These are phyloP conservation scores for Sesia apiformis DNA, from an alignment of 2,888 invertebrate genomes.

Conservation along the genomic window DNA sequence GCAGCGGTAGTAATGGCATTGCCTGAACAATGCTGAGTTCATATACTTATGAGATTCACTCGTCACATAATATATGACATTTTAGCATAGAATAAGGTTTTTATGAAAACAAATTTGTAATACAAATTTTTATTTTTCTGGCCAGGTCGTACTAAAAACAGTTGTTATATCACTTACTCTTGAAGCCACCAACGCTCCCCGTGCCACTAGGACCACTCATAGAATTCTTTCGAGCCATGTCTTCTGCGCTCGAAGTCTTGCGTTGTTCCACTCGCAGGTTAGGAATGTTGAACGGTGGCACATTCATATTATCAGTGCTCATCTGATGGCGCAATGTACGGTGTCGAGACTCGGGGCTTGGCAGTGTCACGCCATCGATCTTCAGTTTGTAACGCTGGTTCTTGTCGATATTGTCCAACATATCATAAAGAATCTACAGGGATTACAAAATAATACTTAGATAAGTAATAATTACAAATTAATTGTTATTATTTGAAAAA, in stretches of 20 bases:
- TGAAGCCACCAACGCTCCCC: slow-evolving; percentile 37
- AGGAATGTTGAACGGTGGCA: slow-evolving; percentile 90
- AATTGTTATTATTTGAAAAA: too few relatives aligned
- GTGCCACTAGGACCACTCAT: slow-evolving; percentile 67
- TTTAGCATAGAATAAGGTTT: too few relatives aligned
- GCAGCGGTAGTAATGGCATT: too few relatives aligned
- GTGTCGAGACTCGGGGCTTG: slow-evolving; percentile 82
- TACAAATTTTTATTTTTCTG: neutral
- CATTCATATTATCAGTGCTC: slow-evolving; percentile 90
- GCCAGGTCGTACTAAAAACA: neutral
- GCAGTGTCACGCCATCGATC: slow-evolving; percentile 83
- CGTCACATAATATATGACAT: too few relatives aligned
- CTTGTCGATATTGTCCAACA: slow-evolving; percentile 92
- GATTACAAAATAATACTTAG: slow-evolving; percentile 1
- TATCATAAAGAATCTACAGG: slow-evolving; percentile 86
- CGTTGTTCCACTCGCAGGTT: slow-evolving; percentile 89
- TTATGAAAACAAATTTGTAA: neutral
- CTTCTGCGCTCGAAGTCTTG: slow-evolving; percentile 92
- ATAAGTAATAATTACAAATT: too few relatives aligned
- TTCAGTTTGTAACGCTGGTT: slow-evolving; percentile 93
- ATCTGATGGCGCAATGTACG: slow-evolving; percentile 85
- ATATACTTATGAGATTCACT: too few relatives aligned
- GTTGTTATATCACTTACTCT: slow-evolving; percentile 13
- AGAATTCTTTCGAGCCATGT: slow-evolving; percentile 92
- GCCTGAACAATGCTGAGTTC: too few relatives aligned